Base-by-base conservation (phyloP, 2,797 vertebrate genomes). In the Sebastolobus altivelis region DNA sequence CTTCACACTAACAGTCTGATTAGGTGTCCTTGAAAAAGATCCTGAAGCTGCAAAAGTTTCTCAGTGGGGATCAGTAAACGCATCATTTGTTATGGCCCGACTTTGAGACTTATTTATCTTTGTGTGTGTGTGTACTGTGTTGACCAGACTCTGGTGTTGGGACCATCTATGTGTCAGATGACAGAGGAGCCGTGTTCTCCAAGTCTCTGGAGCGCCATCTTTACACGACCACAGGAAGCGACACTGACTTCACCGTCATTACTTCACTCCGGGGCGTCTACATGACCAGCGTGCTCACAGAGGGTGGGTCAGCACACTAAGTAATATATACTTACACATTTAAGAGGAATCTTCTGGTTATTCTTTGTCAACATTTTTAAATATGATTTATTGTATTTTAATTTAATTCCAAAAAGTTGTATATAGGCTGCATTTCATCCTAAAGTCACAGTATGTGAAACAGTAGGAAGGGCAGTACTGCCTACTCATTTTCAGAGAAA, bases 201-300 rank as follows among this genome's bases (percentile, higher is more conserved):
- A 98, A 97, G 89, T 98, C 98, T 83, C 90, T 99, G 89, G 97
- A 97, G 91, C 95, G 96, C 9, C 98, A 99, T 85, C 97, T 98
- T 62, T 99, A 98, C 77, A 97, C 96, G 2, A 96, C 95, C 77
- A 97, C 97, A 0, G 97, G 97, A 2, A 97, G 97, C 0, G 97
- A 98, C 86, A 99, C 97, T 0, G 98, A 99, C 89, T 99, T 99
- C 89, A 98, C 97, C 25, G 96, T 95, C 3, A 89, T 99, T 76
- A 94, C 96, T 8, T 98, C 98, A 3, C 96, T 99, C 71, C 94
- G 97, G 0, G 98, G 98, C 1, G 97, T 97, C 87, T 98, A 96
- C 89, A 97, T 98, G 91, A 98, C 97, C 81, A 98, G 97, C 1
- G 89, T 97, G 1, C 96, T 97, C 62, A 93, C 96, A 1, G 95